Conservation (phyloP, 1,140 invertebrate species). For the Radopholus similis region DNA sequence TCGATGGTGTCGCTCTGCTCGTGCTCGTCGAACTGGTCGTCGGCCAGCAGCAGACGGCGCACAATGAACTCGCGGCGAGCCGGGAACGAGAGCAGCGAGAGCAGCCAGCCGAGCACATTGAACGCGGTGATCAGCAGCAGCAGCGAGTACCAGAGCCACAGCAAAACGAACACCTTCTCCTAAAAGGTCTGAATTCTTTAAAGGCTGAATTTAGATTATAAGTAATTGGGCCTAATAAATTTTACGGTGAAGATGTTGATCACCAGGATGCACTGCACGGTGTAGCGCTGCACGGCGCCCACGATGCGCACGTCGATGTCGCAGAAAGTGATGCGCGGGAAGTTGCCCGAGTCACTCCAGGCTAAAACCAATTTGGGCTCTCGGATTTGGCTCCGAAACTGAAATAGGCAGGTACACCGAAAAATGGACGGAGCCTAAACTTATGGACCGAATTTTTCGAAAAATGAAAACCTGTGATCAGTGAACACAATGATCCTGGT, state of each 20-base stretch:
- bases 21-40: conserved; percentile 43
- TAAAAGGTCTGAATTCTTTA: not conserved
- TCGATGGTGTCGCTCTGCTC: not conserved
- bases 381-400: not conserved
- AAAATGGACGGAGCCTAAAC: not conserved
- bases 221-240: conserved; percentile 30
- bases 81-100: conserved; percentile 38
- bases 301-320: conserved; percentile 41
- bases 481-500: no score
- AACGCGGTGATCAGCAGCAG: conserved; percentile 61
- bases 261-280: conserved; percentile 61
- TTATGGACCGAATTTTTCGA: not conserved
- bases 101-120: conserved; percentile 44
- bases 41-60: conserved; percentile 50
- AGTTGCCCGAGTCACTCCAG: conserved; percentile 55
- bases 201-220: not conserved
- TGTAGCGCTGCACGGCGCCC: conserved; percentile 61
- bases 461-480: no score
- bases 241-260: conserved; percentile 63
- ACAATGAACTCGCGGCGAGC: conserved; percentile 44
- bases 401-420: not conserved
- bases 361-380: not conserved
- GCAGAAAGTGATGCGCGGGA: conserved; percentile 61
- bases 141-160: conserved; percentile 66
- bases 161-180: conserved; percentile 60